A percentile compares a stretch with the other conserved stretches of the same genome.
Conservation (phyloP, 2,888 invertebrate genomes). For the Beris morrisii region DNA sequence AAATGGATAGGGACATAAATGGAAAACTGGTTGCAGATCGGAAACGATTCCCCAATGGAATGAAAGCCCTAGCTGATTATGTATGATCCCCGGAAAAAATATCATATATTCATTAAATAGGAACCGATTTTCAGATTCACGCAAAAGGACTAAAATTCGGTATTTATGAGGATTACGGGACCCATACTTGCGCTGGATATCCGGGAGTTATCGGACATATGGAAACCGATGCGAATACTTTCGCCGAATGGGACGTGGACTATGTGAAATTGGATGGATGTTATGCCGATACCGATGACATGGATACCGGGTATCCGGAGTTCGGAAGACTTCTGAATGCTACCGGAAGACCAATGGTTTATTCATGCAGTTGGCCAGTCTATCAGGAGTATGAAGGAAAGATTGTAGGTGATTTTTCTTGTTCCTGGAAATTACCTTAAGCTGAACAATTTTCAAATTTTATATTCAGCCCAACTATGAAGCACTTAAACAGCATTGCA, state of each 20-base stretch:
- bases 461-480: slow-evolving; percentile 60
- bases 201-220: slow-evolving; percentile 70
- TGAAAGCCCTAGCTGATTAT: slow-evolving; percentile 70
- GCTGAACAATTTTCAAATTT: too few species aligned
- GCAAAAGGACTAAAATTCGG: slow-evolving; percentile 73
- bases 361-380: slow-evolving; percentile 80
- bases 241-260: slow-evolving; percentile 78
- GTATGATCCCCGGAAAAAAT: slow-evolving; percentile 55
- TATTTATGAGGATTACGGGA: slow-evolving; percentile 78
- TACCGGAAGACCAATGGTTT: slow-evolving; percentile 77
- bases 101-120: too few species aligned
- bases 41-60: slow-evolving; percentile 71
- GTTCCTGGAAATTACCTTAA: too few species aligned
- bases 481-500: slow-evolving; percentile 61
- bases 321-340: slow-evolving; percentile 70
- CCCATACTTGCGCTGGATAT: slow-evolving; percentile 74
- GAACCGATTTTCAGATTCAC: slow-evolving; percentile 62
- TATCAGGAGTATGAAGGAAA: slow-evolving; percentile 64
- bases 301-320: slow-evolving; percentile 68
- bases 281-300: slow-evolving; percentile 63
- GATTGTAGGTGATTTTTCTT: slow-evolving; percentile 48
- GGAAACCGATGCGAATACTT: slow-evolving; percentile 69
- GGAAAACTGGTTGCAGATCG: slow-evolving; percentile 66
- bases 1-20: slow-evolving; percentile 60
- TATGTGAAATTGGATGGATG: slow-evolving; percentile 82